Evolutionary conservation across 1,140 invertebrate genomes (phyloP), one percentile per base, ranked within the genome.

Genomic region (Laupala kohalensis): DNA sequence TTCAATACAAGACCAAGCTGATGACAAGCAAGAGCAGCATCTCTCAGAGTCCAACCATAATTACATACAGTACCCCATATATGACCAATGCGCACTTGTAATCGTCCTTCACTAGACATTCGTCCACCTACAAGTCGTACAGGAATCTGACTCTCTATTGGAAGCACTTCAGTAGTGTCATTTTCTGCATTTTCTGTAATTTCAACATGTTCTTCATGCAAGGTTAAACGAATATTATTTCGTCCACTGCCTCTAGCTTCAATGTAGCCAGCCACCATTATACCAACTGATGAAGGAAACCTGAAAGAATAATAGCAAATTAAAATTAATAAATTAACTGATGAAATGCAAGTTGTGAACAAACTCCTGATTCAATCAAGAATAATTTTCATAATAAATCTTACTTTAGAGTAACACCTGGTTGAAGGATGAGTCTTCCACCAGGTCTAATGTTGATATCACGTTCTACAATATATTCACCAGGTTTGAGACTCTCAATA

Each of bases 1-100:
- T 99, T 95, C 6, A 98, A 84, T 0, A 92, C 93, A 67, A 95
- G 83, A 0, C 97, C 97, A 71, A 99, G 80, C 81, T 98, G 96
- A 82, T 97, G 93, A 78, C 97, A 99, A 0, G 94, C 96, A 25
- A 99, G 80, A 0, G 94, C 91, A 3, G 97, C 95, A 76, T 95
- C 91, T 65, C 88, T 84, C n/a, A 94, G 90, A 66, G 89, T 96
- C 95, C 97, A 99, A 27, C 90, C 92, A 79, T 98, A 93, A 82
- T 95, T 94, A 78, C 97, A 99, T 5, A 99, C 93, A 0, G 95
- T 97, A 67, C 97, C 97, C 97, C 97, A 99, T 80, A 89, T 88
- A 23, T 89, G 86, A 73, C 90, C 88, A 6, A 97, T 83, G 75
- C 88, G 85, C 0, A 92, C 85, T 83, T 95, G 92, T 26, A 95